Base-by-base conservation (phyloP, 2,888 invertebrate genomes). In the Tiliacea citrago region DNA sequence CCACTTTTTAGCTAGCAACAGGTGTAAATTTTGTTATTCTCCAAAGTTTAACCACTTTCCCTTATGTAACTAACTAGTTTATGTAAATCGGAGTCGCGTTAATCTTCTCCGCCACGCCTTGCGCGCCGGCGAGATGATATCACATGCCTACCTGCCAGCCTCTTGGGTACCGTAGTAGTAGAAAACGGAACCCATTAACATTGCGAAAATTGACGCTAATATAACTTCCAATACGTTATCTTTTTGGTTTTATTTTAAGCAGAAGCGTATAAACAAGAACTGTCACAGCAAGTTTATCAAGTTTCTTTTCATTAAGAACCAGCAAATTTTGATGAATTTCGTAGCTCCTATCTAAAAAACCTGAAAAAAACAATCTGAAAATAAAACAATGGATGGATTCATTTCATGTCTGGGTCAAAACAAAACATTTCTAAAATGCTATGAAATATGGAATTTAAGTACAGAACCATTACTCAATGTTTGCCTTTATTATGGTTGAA, bases 31-130 rank as follows among this genome's bases (percentile, higher is more conserved):
- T 84, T 81, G 76, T 84, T 81, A 84, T 83, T 82, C 75, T 72
- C 75, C 73, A 80, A 84, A 83, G 85, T 86, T 86, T 82, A 85
- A 86, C 86, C 87, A 88, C 91, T 91, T 91, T 91, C 91, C 71
- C 90, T 91, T 91, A 86, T 88, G 84, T 90, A 91, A 91, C 83
- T 73, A 76, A 69, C 79, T 85, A 82, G 85, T 90, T 91, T 88
- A 91, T 88, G 90, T 89, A 86, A 89, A 90, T 88, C 68, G 66
- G 82, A 79, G 76, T 71, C 73, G 74, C 69, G 88, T 85, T 81
- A 82, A 88, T 84, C 83, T 85, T 84, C 80, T 68, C 72, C 76
- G 80, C 85, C 83, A 82, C 86, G 82, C 83, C 76, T 83, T 55
- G 76, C 58, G 82, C 73, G 66, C 55, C 75, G 71, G 39, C 0